Evolutionary conservation across 2,888 invertebrate genomes (phyloP), one percentile per base, ranked within the genome.

Genomic region (Thysanoteuthis rhombus): DNA sequence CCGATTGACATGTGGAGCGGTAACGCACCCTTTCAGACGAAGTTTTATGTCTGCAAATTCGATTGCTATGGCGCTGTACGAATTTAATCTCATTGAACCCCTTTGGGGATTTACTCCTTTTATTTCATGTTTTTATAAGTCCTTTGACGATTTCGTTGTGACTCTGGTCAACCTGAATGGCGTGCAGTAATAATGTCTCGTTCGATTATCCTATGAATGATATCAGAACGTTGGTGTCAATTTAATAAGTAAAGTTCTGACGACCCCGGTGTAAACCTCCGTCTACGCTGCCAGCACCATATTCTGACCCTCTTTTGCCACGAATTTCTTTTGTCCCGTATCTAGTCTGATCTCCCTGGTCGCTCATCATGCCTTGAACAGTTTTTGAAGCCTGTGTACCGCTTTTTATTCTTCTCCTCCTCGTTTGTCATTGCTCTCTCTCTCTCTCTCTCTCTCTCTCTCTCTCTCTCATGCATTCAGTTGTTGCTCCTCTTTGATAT

Each of bases 41-140:
- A n/a, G n/a, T 75, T 75, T 75, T 75, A 75, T 75, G 75, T 75
- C 75, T 75, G 75, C 75, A 75, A 75, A 75, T 75, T 75, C 75
- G 75, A 75, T 75, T 75, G 75, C 75, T 16, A 75, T n/a, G n/a
- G 75, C 75, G 75, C 10, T n/a, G 75, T n/a, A 75, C 12, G 75
- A 75, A 75, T 75, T 75, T 75, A 75, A 75, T 75, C n/a, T 75
- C n/a, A 75, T 75, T 75, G n/a, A 75, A 75, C 75, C n/a, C 75
- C 75, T 75, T n/a, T n/a, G 75, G 75, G 75, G 75, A 75, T 75
- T 75, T 75, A 2, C n/a, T n/a, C 16, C n/a, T 75, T 75, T 75
- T 75, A 75, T 75, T 75, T 75, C 36, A 75, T 75, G 75, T 75
- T 75, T 75, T n/a, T 75, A 75, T 36, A 75, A 75, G 75, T n/a